Percentiles rank a stretch among this genome's conserved stretches.
These are phyloP conservation scores for Amphiprion percula DNA, from an alignment of 2,113 vertebrate genomes.

Conservation along the genomic window DNA sequence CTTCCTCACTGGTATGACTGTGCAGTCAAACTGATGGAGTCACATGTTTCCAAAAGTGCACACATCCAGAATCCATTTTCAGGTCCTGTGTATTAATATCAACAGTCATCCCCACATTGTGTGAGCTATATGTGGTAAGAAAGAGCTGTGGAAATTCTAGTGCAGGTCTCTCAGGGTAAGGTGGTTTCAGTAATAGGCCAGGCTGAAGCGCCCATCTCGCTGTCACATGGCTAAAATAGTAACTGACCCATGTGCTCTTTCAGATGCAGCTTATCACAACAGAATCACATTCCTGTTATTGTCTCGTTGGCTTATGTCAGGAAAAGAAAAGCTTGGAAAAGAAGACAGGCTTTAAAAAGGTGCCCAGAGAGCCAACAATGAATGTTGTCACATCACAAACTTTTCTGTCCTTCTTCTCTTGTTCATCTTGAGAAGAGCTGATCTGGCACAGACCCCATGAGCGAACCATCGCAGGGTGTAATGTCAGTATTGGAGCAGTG, in stretches of 20 bases:
- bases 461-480: slow-evolving; percentile 4
- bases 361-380: neutral
- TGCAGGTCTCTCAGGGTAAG: neutral
- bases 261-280: slow-evolving; percentile 13
- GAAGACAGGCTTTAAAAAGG: neutral
- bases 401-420: neutral
- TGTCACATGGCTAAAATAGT: slow-evolving; percentile 42
- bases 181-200: slow-evolving; percentile 12
- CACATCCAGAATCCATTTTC: slow-evolving; percentile 40
- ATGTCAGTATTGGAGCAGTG: slow-evolving; percentile 40
- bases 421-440: neutral
- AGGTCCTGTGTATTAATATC: neutral
- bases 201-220: neutral
- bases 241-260: neutral
- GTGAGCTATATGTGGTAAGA: slow-evolving; percentile 14
- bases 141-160: slow-evolving; percentile 16
- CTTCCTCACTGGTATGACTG: slow-evolving; percentile 45
- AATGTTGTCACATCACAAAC: neutral
- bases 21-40: slow-evolving; percentile 11
- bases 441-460: neutral
- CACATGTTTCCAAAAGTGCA: neutral
- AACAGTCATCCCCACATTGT: slow-evolving; percentile 28
- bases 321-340: neutral
- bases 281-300: slow-evolving; percentile 6
- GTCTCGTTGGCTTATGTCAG: slow-evolving; percentile 3